Base-by-base conservation (phyloP, 2,113 vertebrate genomes). In the Cichladusa arquata region DNA sequence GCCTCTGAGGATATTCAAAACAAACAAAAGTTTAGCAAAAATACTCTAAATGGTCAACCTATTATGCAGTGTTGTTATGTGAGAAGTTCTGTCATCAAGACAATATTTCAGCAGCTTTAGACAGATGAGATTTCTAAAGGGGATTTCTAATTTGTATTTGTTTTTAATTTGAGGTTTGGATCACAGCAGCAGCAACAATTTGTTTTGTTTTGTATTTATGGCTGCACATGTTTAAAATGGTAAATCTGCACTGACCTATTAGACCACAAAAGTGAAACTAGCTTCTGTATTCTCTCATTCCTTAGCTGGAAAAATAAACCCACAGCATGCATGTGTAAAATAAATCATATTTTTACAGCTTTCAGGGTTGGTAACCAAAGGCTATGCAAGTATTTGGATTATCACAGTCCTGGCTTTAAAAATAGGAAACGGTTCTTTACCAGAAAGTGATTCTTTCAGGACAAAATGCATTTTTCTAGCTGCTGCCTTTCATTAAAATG, bases 151-250 rank as follows among this genome's bases (percentile, higher is more conserved):
- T 74, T 96, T 83, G 64, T 94, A 40, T 96, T 96, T 97, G 93
- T 86, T 96, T 97, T 96, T 92, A 96, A 96, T 97, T 96, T 92
- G 76, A 73, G 86, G 95, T 92, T 94, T 96, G 95, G 92, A 97
- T 92, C 88, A 51, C 67, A 86, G 76, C 86, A 94, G 88, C 93
- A 94, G 72, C 84, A 94, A 73, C 84, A 92, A 83, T 90, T 94
- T 95, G 93, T 94, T 96, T 94, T 93, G 93, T 66, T 92, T 80
- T 81, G 56, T 90, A 88, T 96, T 96, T 94, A 95, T 78, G 92
- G 60, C 79, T 94, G 92, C 94, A 90, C 67, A 78, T 91, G 84
- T 95, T 96, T 90, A 74, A 97, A 96, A 95, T 90, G 79, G 87
- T 88, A 86, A 95, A 94, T 93, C 95, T 95, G 91, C 56, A 28